A percentile compares a stretch with the other conserved stretches of the same genome.
Evolutionary conservation across 2,888 invertebrate genomes (phyloP).

Genomic region (Icerya purchasi): DNA sequence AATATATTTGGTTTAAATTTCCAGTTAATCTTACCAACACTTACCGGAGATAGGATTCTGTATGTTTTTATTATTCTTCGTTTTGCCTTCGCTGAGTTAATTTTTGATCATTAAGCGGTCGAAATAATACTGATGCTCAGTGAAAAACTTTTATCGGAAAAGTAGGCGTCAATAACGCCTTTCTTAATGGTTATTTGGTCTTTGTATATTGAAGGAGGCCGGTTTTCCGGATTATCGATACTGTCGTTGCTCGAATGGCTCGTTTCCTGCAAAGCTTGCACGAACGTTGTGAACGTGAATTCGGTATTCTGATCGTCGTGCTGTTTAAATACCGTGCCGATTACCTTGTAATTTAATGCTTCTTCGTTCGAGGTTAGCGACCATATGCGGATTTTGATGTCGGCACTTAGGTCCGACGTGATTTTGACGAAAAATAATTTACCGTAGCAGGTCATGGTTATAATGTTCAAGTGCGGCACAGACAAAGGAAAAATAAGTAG

Average conservation of each 20-base stretch:
- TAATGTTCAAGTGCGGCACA: slow-evolving; percentile 1
- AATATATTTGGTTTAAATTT: too few relatives aligned
- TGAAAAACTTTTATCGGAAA: not conserved
- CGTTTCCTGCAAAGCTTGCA: not conserved
- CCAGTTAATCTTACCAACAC: too few relatives aligned
- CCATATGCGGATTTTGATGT: slow-evolving; percentile 8
- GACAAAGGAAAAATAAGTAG: slow-evolving; percentile 8
- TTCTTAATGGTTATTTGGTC: slow-evolving; percentile 4
- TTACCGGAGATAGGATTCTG: too few relatives aligned
- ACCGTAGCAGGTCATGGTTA: slow-evolving; percentile 4
- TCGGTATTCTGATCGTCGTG: not conserved
- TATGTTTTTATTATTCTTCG: too few relatives aligned
- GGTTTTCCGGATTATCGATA: too few relatives aligned
- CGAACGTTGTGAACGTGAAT: slow-evolving; percentile 4
- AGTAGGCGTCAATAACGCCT: not conserved
- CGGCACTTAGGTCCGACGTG: not conserved
- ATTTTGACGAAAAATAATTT: slow-evolving; percentile 1
- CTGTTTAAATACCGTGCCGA: not conserved
- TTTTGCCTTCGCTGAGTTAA: too few relatives aligned
- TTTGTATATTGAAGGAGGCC: too few relatives aligned
- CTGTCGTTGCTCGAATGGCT: not conserved
- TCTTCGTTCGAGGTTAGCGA: not conserved
- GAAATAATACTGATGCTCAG: not conserved
- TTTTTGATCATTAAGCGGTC: not conserved
- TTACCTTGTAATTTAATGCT: not conserved